These are phyloP conservation scores for Catonia carolina DNA, from an alignment of 2,888 invertebrate genomes.

Conservation along the genomic window DNA sequence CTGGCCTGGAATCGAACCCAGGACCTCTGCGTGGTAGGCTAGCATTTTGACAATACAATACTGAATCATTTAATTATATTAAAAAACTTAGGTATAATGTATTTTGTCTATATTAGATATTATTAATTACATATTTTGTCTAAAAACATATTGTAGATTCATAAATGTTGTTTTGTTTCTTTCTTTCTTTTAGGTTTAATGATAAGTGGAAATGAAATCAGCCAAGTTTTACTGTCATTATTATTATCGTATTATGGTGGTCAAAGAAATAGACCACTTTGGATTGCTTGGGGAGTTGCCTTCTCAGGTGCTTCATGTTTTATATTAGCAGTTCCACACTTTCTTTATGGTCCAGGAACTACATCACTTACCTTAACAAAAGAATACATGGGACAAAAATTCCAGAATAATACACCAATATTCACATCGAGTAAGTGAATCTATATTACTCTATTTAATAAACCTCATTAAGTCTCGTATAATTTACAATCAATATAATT, in stretches of 20 bases:
- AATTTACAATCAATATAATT: no score
- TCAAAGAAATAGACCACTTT: constrained; percentile 58
- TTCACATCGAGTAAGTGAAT: neutral
- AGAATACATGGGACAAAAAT: constrained; percentile 38
- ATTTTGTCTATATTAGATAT: no score
- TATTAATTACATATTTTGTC: no score
- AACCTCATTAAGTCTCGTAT: no score
- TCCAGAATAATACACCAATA: neutral
- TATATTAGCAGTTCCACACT: constrained; percentile 54
- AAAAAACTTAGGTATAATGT: no score
- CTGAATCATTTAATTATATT: no score
- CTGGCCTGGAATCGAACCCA: no score
- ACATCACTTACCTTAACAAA: constrained; percentile 47
- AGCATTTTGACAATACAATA: no score
- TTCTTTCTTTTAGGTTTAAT: constrained; percentile 54
- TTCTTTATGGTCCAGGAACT: constrained; percentile 54
- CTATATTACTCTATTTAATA: no score
- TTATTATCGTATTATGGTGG: constrained; percentile 58
- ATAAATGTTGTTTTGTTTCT: no score
- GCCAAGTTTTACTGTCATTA: constrained; percentile 56
- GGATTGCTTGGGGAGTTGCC: constrained; percentile 58
- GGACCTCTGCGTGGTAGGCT: no score
- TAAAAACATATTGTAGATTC: no score
- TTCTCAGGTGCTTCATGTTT: constrained; percentile 55
- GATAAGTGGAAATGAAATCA: constrained; percentile 62